Conservation (phyloP, 2,113 vertebrate species). For the Paraplagusia blochii region DNA sequence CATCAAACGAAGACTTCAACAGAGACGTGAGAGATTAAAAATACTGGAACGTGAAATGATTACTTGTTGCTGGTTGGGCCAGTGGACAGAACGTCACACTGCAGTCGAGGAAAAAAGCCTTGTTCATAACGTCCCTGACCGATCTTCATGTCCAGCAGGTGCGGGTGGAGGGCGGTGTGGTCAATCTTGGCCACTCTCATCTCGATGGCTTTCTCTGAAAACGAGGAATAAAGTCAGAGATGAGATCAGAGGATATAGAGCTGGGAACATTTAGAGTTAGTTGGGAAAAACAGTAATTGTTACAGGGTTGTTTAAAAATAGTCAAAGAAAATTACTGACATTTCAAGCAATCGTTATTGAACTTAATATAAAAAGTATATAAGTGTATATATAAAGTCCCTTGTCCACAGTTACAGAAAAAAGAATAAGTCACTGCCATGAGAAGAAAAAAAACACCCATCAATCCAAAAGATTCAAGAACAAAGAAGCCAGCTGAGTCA, state of each 20-base stretch:
- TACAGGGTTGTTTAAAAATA: neutral
- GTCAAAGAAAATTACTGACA: neutral
- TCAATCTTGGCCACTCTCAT: constrained; percentile 93
- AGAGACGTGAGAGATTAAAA: neutral
- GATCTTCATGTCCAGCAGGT: constrained; percentile 98
- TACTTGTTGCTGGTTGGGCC: constrained; percentile 97
- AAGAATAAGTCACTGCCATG: constrained; percentile 8
- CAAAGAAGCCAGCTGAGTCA: constrained; percentile 14
- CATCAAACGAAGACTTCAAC: neutral
- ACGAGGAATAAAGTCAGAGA: neutral
- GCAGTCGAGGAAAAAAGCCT: constrained; percentile 95
- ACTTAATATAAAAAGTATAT: neutral
- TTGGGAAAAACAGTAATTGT: neutral
- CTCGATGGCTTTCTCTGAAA: constrained; percentile 92
- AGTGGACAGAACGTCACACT: constrained; percentile 91
- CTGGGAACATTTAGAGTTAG: neutral
- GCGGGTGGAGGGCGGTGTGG: constrained; percentile 94
- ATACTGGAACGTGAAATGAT: constrained; percentile 45
- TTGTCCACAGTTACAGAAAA: neutral
- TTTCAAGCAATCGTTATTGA: neutral
- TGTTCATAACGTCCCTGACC: constrained; percentile 97
- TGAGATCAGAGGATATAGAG: neutral
- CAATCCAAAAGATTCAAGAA: constrained; percentile 26
- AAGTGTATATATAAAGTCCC: neutral
- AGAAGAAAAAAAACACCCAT: constrained; percentile 45